Conservation (phyloP, 2,797 vertebrate genomes). For the Myotis daubentonii region DNA sequence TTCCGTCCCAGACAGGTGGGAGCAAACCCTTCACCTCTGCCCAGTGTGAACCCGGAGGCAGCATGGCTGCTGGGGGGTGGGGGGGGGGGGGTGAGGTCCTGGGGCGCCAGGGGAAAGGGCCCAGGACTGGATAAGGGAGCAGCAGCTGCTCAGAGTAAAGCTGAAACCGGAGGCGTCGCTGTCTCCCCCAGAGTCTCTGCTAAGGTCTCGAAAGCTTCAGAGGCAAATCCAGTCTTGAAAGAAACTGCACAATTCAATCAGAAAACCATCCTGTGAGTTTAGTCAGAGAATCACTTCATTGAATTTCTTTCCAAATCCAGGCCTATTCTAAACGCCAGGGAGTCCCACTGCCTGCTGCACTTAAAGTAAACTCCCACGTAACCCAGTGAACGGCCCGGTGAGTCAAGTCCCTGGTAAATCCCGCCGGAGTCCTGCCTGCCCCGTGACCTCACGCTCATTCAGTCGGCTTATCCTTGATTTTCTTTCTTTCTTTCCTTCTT, state of each 20-base stretch:
- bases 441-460: neutral
- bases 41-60: neutral
- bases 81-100: too few species aligned
- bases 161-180: neutral
- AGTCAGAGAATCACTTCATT: neutral
- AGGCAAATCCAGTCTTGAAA: neutral
- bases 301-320: slow-evolving; percentile 43
- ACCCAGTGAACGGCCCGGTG: neutral
- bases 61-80: neutral
- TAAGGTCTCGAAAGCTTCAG: neutral
- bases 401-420: neutral
- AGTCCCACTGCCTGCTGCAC: neutral
- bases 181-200: neutral
- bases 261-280: neutral
- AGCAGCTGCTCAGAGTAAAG: neutral
- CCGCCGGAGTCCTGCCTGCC: neutral
- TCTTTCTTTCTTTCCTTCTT: too few species aligned
- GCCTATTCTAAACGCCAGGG: neutral
- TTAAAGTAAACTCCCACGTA: neutral
- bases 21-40: neutral
- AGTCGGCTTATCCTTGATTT: neutral
- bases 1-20: neutral
- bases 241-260: neutral
- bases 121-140: neutral
- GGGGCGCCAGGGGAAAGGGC: neutral